Percentiles rank a stretch among this genome's conserved stretches.
Conservation (phyloP, 1,140 invertebrate species). For the Oncopodura yosiiana region DNA sequence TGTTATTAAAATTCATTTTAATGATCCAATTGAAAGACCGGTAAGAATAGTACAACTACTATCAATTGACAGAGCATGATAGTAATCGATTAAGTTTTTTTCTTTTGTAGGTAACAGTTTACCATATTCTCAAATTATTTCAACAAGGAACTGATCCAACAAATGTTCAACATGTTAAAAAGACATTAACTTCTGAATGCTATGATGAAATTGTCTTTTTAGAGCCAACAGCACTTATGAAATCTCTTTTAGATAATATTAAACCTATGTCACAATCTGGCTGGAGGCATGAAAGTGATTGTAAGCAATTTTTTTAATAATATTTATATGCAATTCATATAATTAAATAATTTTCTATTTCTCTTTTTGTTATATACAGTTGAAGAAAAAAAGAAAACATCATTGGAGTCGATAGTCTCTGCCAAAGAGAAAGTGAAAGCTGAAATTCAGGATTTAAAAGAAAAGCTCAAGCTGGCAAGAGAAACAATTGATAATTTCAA, state of each 20-base stretch:
- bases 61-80: not conserved
- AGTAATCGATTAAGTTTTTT: not conserved
- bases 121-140: constrained; percentile 92
- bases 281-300: constrained; percentile 83
- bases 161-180: constrained; percentile 43
- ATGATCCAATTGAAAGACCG: constrained; percentile 90
- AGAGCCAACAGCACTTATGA: constrained; percentile 88
- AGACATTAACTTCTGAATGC: constrained; percentile 79
- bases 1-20: constrained; percentile 95
- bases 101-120: constrained; percentile 72
- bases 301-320: constrained; percentile 49
- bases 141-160: constrained; percentile 60
- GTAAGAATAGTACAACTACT: constrained; percentile 49
- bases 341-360: not conserved
- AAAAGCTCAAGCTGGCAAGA: constrained; percentile 75
- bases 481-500: constrained; percentile 84
- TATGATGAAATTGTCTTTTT: constrained; percentile 97
- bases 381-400: constrained; percentile 79
- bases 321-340: constrained; percentile 17
- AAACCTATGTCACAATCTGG: constrained; percentile 61
- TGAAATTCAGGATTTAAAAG: constrained; percentile 77
- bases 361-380: constrained; percentile 49
- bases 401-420: constrained; percentile 62
- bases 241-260: constrained; percentile 67
- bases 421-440: constrained; percentile 72